These are phyloP conservation scores for Anolis sagrei DNA, from an alignment of 2,113 vertebrate genomes.

Conservation along the genomic window DNA sequence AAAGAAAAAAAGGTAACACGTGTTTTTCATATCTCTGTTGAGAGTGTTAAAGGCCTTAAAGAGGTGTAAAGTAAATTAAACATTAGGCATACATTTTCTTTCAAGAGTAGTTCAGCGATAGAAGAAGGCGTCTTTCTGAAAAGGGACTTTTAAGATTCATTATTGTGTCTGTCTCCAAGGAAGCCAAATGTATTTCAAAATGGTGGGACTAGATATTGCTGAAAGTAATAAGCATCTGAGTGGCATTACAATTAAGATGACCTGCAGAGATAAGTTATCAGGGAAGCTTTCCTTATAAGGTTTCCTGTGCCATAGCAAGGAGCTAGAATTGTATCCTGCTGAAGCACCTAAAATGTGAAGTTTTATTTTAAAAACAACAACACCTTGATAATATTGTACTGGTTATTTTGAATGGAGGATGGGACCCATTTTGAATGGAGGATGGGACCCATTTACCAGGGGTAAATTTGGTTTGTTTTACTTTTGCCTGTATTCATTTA, in stretches of 20 bases:
- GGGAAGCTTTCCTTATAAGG: not conserved
- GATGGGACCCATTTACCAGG: too few relatives aligned
- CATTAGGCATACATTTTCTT: not conserved
- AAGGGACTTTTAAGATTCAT: not conserved
- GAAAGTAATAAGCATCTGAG: not conserved
- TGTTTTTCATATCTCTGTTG: not conserved
- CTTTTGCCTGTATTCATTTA: not conserved
- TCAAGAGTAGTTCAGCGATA: not conserved
- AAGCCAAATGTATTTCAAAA: constrained; percentile 1
- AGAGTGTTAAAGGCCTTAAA: not conserved
- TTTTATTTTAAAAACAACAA: not conserved
- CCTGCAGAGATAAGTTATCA: not conserved
- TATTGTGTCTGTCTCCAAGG: not conserved
- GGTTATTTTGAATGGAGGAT: not conserved
- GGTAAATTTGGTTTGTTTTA: not conserved
- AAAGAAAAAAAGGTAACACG: not conserved
- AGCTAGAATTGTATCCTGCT: not conserved
- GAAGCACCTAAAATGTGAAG: not conserved
- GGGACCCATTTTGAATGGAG: not conserved
- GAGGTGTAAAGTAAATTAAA: not conserved
- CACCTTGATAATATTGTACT: not conserved
- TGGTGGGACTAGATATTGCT: not conserved
- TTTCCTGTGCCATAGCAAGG: not conserved
- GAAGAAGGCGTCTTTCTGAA: not conserved
- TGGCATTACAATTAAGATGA: not conserved